Evolutionary conservation across 2,113 vertebrate species (phyloP), one percentile per base, ranked within the genome.

Genomic region (Apeltes quadracus): DNA sequence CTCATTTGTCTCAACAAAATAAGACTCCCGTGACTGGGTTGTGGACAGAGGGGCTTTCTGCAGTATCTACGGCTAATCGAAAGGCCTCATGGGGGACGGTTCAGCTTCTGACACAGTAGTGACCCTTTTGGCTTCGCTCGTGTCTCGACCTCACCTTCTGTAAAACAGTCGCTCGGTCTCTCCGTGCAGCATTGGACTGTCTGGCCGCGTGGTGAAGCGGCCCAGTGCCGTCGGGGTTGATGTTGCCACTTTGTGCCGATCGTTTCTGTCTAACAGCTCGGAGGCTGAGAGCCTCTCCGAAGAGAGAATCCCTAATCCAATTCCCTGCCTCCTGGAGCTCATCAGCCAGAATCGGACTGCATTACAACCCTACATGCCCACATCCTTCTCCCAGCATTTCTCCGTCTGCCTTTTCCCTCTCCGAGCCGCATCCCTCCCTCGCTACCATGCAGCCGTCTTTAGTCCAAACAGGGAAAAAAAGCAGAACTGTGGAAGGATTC

Each of bases 291-390:
- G 90, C 81, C 71, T 91, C 90, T 92, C 92, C 90, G 88, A 89
- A 87, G 88, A 92, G 90, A 90, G 87, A 92, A 92, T 92, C 89
- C 83, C 80, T 93, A 91, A 91, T 93, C 90, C 91, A 84, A 91
- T 90, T 87, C 88, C 84, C 84, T 78, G 85, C 81, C 90, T 88
- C 89, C 89, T 83, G 18, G 57, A 74, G 72, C 88, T 81, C 87
- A 82, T 91, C 83, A 79, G 88, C 80, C 83, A 69, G 88, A 91
- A 91, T 92, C 90, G 80, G 85, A 79, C 86, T 83, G 90, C 88
- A 89, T 91, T 88, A 88, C 89, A 84, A 90, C 87, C 84, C 83
- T 87, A 89, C 82, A 79, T 85, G 85, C 81, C 81, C 76, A 58
- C 87, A 87, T 88, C 75, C 83, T 66, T 67, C 64, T 76, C 83